Evolutionary conservation across 2,888 invertebrate genomes (phyloP), one percentile per base, ranked within the genome.

Genomic region (Sminthurinus aureus): DNA sequence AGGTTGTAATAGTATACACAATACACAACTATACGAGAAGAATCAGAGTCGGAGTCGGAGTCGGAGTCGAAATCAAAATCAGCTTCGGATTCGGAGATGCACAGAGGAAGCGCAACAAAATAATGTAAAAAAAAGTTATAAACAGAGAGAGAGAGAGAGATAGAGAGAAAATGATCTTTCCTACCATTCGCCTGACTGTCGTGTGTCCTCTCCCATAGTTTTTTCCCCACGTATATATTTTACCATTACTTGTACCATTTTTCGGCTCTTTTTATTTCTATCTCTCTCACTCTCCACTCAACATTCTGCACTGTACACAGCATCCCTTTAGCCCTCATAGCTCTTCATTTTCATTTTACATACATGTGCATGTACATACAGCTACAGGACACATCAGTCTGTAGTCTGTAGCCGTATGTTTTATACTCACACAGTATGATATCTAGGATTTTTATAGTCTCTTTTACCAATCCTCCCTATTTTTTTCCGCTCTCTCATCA

Each of bases 121-220:
- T 38, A 38, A 38, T 38, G 38, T 38, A 38, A 38, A 38, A 38
- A 38, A 38, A 69, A 18, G 22, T 22, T 73, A 73, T 50, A 74
- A 13, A 38, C n/a, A 12, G 51, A 38, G 52, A 12, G 51, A 52
- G 22, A 76, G 76, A 50, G 26, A 12, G 71, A 71, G 26, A 24
- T 18, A 52, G 71, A 73, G 26, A 78, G 76, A 71, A 83, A 50
- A 13, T 79, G n/a, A 52, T 76, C 64, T 81, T 76, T 73, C 24
- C 51, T 52, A 50, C 66, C 67, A 80, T 80, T 75, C 79, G 75
- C 67, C 58, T 11, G 64, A 22, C 73, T 51, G 82, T 82, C 84
- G 82, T 81, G 81, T 82, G 84, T 84, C 79, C 50, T 78, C 50
- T 78, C 75, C 75, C 79, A 81, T 64, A 76, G 75, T 75, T 82